Evolutionary conservation across 1,140 invertebrate species (phyloP).

Genomic region (Drosophila serrata): DNA sequence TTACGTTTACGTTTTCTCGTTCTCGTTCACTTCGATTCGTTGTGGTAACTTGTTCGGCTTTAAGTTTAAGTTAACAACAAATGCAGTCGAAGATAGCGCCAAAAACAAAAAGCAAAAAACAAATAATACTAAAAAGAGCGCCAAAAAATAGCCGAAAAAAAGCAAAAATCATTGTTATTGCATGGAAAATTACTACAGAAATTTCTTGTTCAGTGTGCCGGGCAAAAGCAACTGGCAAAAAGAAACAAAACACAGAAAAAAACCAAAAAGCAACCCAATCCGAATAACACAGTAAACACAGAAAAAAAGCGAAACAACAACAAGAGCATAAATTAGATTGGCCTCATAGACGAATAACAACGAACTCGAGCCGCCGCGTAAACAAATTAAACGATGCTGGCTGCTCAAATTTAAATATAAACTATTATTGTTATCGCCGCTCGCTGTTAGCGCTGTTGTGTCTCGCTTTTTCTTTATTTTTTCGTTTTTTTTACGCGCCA

Average conservation of each 20-base stretch:
- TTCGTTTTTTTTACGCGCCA: conserved; percentile 55
- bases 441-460: conserved; percentile 8
- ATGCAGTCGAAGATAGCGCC: conserved; percentile 51
- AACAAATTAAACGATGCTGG: conserved; percentile 51
- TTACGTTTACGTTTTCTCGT: conserved; percentile 3
- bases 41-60: conserved; percentile 46
- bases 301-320: conserved; percentile 51
- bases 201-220: conserved; percentile 63
- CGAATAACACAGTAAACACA: conserved; percentile 39
- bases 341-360: conserved; percentile 63
- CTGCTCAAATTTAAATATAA: conserved; percentile 62
- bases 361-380: conserved; percentile 57
- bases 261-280: conserved; percentile 37
- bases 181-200: conserved; percentile 82
- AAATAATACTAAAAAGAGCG: conserved; percentile 19
- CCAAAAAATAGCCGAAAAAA: conserved; percentile 41
- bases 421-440: conserved; percentile 51
- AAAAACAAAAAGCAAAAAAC: conserved; percentile 23
- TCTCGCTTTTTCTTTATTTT: conserved; percentile 16
- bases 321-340: conserved; percentile 71
- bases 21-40: conserved; percentile 20
- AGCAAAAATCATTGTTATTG: conserved; percentile 79
- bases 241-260: conserved; percentile 40
- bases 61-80: conserved; percentile 22
- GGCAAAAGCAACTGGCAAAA: conserved; percentile 40